Percentiles rank a stretch among this genome's conserved stretches.
phyloP scores from a whole-genome alignment of 2,888 invertebrate species.

The Pelosia muscerda region DNA sequence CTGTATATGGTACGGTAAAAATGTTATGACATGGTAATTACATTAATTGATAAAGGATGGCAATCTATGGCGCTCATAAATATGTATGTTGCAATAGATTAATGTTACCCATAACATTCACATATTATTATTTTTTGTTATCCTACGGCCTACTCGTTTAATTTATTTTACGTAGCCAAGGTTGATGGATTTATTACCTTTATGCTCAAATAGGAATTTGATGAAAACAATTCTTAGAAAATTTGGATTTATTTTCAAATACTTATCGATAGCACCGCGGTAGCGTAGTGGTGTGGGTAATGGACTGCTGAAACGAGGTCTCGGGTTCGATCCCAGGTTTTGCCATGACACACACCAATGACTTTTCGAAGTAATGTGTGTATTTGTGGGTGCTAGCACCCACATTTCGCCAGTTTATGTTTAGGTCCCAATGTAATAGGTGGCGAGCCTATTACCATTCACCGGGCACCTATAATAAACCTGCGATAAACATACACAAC shows the following conservation, averaged over 20 bases:
- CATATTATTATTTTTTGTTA: not conserved
- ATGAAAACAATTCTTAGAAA: not conserved
- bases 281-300: too few species aligned
- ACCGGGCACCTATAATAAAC: too few species aligned
- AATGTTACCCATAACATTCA: not conserved
- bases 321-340: too few species aligned
- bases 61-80: not conserved
- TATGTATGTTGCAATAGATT: not conserved
- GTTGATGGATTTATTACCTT: constrained; percentile 3
- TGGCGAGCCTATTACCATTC: too few species aligned
- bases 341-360: too few species aligned
- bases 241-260: not conserved
- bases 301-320: too few species aligned
- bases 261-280: not conserved
- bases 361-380: too few species aligned
- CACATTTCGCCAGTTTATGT: too few species aligned
- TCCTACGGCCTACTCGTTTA: not conserved
- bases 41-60: constrained; percentile 28
- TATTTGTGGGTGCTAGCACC: too few species aligned
- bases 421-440: too few species aligned
- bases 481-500: too few species aligned
- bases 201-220: not conserved
- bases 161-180: not conserved
- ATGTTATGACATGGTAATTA: constrained; percentile 20
- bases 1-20: constrained; percentile 7